Percentiles rank a stretch among this genome's conserved stretches.
Evolutionary conservation across 2,113 vertebrate species (phyloP).

Genomic region (Cercopithecus mona): DNA sequence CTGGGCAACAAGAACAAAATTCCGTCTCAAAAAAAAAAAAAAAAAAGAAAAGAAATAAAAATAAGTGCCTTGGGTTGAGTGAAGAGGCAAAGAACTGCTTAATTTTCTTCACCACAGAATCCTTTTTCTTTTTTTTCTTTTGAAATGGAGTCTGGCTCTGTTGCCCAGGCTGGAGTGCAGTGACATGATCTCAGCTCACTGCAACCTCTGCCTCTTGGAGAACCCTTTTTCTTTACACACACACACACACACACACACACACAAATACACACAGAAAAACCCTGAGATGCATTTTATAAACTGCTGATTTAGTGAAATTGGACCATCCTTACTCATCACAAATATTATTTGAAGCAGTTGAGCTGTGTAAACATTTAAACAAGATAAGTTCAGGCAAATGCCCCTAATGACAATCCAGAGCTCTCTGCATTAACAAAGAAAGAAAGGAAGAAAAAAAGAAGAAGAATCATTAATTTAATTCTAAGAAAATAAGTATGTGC

Average conservation of each 20-base stretch:
- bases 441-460: background rate
- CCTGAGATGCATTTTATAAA: background rate
- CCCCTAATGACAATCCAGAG: background rate
- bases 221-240: background rate
- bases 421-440: background rate
- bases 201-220: too few species aligned
- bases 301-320: background rate
- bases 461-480: background rate
- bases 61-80: background rate
- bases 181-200: too few species aligned
- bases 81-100: background rate
- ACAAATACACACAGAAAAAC: background rate
- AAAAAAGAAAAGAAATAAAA: background rate
- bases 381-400: background rate
- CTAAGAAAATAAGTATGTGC: slow-evolving; percentile 2
- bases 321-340: background rate
- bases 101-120: background rate
- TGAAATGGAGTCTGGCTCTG: too few species aligned
- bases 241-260: background rate
- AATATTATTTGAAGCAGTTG: background rate
- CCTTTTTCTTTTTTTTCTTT: background rate
- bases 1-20: too few species aligned
- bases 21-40: background rate
- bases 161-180: too few species aligned
- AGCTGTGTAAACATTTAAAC: background rate